phyloP scores from a whole-genome alignment of 2,113 vertebrate genomes.

The Castor canadensis region DNA sequence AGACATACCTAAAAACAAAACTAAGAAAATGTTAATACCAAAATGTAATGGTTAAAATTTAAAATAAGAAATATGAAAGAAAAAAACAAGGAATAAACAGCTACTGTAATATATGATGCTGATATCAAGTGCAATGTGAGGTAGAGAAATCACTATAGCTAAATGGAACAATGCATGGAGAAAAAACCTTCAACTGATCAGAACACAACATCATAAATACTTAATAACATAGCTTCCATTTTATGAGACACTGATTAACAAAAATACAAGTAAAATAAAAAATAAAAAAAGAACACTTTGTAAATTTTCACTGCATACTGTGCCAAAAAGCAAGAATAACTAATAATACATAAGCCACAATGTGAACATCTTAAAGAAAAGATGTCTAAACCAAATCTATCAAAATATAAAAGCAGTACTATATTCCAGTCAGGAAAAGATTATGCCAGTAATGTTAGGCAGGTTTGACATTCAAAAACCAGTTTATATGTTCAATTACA shows the following conservation, averaged over 20 bases:
- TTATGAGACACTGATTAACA: not conserved
- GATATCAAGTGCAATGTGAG: not conserved
- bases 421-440: not conserved
- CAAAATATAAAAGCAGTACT: not conserved
- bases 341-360: not conserved
- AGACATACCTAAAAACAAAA: not conserved
- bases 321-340: not conserved
- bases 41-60: not conserved
- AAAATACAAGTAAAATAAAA: not conserved
- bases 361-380: not conserved
- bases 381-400: not conserved
- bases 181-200: not conserved
- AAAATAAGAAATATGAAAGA: too few species aligned
- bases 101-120: not conserved
- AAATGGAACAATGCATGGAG: not conserved
- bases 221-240: not conserved
- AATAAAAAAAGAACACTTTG: not conserved
- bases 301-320: not conserved
- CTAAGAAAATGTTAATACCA: not conserved
- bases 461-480: not conserved
- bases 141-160: not conserved
- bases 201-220: not conserved
- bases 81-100: not conserved
- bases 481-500: not conserved
- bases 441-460: not conserved